A percentile compares a stretch with the other conserved stretches of the same genome.
These are phyloP conservation scores for Myotis lucifugus DNA, from an alignment of 2,113 vertebrate species.

Conservation along the genomic window DNA sequence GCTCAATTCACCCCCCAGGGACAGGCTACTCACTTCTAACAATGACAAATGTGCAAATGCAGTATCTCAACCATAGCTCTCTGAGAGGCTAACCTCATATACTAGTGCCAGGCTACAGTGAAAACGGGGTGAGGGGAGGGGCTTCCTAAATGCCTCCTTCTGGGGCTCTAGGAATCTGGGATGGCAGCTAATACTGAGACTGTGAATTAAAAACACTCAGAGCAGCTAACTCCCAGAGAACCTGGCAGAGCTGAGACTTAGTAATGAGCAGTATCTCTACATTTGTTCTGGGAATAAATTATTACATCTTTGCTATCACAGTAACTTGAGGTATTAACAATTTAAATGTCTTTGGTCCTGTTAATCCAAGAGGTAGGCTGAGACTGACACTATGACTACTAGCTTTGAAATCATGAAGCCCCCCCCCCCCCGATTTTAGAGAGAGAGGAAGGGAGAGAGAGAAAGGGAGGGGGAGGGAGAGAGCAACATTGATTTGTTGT, in stretches of 20 bases:
- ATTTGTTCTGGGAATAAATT: slow-evolving; percentile 29
- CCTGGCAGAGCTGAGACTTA: background rate
- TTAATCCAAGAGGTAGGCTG: background rate
- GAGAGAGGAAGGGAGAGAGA: background rate
- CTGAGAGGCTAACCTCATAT: background rate
- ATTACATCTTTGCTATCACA: background rate
- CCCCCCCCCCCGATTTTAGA: background rate
- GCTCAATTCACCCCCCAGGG: slow-evolving; percentile 47
- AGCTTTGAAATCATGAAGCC: background rate
- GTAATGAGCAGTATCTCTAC: background rate
- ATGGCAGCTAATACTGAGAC: background rate
- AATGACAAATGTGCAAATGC: background rate
- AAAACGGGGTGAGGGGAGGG: background rate
- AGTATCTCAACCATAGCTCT: background rate
- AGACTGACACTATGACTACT: background rate
- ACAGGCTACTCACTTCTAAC: slow-evolving; percentile 27
- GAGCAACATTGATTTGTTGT: background rate
- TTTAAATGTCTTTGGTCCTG: background rate
- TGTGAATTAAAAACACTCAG: background rate
- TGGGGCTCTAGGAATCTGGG: slow-evolving; percentile 5
- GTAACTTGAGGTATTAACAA: slow-evolving; percentile 2
- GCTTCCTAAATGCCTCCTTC: background rate
- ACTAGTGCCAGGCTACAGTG: background rate
- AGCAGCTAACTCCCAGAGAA: background rate
- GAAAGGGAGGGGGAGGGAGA: too few relatives aligned